A percentile compares a stretch with the other conserved stretches of the same genome.
phyloP scores from a whole-genome alignment of 1,140 invertebrate species.

The Odontomachus brunneus region DNA sequence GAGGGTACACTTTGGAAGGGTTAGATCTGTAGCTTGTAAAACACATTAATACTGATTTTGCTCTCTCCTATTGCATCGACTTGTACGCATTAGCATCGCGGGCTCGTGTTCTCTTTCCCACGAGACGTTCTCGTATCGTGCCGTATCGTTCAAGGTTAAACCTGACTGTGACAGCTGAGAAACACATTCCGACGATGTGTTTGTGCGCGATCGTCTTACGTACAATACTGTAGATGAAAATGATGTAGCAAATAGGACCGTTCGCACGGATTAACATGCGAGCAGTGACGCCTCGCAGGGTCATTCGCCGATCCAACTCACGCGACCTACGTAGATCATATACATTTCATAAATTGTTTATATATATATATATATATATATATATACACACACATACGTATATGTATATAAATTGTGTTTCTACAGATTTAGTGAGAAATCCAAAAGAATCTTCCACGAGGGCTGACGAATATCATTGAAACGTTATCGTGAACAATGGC shows the following conservation, averaged over 20 bases:
- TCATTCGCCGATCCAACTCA: not conserved
- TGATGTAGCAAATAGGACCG: no score
- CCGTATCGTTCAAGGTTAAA: no score
- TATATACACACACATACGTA: no score
- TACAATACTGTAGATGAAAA: no score
- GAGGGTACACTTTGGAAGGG: not conserved
- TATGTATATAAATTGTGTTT: not conserved
- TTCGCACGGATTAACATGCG: no score
- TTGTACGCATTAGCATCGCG: no score
- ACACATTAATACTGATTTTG: not conserved
- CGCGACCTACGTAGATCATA: not conserved
- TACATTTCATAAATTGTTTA: not conserved
- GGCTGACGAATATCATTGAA: not conserved
- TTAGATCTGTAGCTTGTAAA: not conserved
- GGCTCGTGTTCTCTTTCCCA: no score
- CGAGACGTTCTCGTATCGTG: no score
- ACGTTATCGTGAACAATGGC: conserved; percentile 29
- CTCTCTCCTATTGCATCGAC: not conserved
- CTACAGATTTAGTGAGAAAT: conserved; percentile 11
- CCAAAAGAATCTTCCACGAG: not conserved
- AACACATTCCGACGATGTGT: no score
- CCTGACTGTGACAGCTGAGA: no score
- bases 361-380: no score
- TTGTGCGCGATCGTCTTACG: no score
- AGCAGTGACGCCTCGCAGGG: not conserved